Evolutionary conservation across 2,797 vertebrate species (phyloP), one percentile per base, ranked within the genome.

Genomic region (Platyrinchus mystaceus): DNA sequence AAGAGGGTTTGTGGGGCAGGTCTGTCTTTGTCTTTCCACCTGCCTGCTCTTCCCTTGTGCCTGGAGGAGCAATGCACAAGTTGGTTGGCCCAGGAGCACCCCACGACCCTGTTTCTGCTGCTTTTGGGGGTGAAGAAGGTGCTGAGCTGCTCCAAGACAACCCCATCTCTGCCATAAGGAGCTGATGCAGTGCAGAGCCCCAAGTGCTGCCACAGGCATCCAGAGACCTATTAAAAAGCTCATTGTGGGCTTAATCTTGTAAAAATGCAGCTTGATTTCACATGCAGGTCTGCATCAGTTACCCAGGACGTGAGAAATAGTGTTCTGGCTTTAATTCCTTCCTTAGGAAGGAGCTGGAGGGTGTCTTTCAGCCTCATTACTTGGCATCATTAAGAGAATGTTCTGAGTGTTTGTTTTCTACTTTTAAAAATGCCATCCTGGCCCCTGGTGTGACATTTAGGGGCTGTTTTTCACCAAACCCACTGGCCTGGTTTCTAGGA

Each of bases 321-420:
- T 34, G 78, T 8, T 89, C 75, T 85, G 87, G 26, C 30, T 94
- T 90, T 91, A 92, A 91, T 95, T 82, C 49, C 68, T 90, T 9
- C 81, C 63, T 44, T 1, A 60, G 84, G 78, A 84, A 91, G 93
- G 68, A 87, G 84, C 90, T 62, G 78, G 86, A 55, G 58, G 80
- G 23, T 36, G 30, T 39, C 75, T 95, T 95, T 92, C 93, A 92
- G 93, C 96, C 70, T 93, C 95, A 93, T 96, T 96, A 92, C 95
- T 93, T 92, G 87, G 41, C 52, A 60, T 68, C 82, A 77, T 96
- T 90, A 94, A 79, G 89, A 14, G 79, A 82, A 67, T 26, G 49
- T 63, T 71, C 47, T 1, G 77, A 18, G 52, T 10, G 62, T 77
- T 82, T 82, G 58, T 52, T 53, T 55, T 63, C 78, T 89, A 78